Conservation (phyloP, 2,113 vertebrate species). For the Dasypus novemcinctus region DNA sequence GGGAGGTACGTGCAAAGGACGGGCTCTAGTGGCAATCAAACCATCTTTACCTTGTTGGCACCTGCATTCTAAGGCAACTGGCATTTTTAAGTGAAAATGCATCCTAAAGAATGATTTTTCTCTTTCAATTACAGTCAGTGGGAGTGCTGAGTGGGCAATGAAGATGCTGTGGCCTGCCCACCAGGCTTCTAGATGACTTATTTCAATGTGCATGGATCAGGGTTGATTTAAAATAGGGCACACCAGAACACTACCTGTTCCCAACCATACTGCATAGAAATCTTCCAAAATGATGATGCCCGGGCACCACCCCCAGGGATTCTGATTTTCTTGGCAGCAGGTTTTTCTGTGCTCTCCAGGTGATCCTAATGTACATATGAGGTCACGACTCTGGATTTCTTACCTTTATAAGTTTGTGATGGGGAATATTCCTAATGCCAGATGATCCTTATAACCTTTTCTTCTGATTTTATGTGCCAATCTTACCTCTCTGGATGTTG, state of each 20-base stretch:
- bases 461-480: not conserved
- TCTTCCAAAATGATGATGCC: not conserved
- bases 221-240: not conserved
- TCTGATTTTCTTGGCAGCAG: not conserved
- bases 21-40: not conserved
- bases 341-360: not conserved
- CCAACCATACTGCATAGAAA: not conserved
- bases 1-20: conserved; percentile 84
- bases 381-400: not conserved
- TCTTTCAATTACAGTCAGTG: not conserved
- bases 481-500: too few species aligned
- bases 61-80: not conserved
- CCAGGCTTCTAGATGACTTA: not conserved
- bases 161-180: not conserved
- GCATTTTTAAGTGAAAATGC: not conserved
- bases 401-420: not conserved
- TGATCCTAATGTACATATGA: not conserved
- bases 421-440: not conserved
- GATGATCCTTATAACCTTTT: not conserved
- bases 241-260: not conserved
- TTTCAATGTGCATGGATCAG: not conserved
- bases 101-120: not conserved
- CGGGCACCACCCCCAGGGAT: not conserved
- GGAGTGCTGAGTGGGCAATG: not conserved
- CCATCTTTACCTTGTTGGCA: not conserved